A percentile compares a stretch with the other conserved stretches of the same genome.
These are phyloP conservation scores for Lagopus leucura DNA, from an alignment of 2,113 vertebrate genomes.

Conservation along the genomic window DNA sequence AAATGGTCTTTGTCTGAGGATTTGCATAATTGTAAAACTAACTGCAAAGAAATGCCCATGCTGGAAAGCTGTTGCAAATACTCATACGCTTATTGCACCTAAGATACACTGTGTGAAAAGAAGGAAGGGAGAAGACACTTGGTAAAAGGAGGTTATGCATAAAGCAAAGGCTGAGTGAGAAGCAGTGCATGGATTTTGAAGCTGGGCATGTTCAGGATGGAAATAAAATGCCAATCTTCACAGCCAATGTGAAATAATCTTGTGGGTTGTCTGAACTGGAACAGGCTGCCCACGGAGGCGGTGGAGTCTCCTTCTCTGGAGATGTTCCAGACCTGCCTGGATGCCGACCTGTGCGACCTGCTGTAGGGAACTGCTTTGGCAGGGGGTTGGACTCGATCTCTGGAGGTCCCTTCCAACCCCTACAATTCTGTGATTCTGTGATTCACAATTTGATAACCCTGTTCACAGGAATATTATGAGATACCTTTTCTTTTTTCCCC, in stretches of 20 bases:
- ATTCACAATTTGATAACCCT: background rate
- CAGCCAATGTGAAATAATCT: background rate
- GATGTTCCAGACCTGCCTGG: no score
- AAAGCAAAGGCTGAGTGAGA: background rate
- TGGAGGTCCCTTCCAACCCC: no score
- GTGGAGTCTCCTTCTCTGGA: no score
- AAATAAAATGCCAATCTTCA: background rate
- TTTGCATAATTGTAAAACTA: background rate
- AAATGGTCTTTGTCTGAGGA: background rate
- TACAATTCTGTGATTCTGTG: no score
- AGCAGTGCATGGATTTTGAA: background rate
- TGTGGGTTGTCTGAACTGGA: background rate
- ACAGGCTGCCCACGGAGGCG: no score
- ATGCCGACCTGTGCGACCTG: no score
- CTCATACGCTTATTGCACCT: background rate
- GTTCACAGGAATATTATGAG: background rate
- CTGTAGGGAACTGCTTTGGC: no score
- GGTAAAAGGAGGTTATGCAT: background rate
- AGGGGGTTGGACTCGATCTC: no score
- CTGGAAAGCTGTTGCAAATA: background rate
- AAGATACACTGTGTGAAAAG: background rate
- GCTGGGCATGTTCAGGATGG: background rate
- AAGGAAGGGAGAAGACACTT: background rate
- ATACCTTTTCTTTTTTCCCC: background rate
- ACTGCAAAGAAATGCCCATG: background rate